A percentile compares a stretch with the other conserved stretches of the same genome.
These are phyloP conservation scores for Cataglyphis rosenhaueri DNA, from an alignment of 2,888 invertebrate species.

Conservation along the genomic window DNA sequence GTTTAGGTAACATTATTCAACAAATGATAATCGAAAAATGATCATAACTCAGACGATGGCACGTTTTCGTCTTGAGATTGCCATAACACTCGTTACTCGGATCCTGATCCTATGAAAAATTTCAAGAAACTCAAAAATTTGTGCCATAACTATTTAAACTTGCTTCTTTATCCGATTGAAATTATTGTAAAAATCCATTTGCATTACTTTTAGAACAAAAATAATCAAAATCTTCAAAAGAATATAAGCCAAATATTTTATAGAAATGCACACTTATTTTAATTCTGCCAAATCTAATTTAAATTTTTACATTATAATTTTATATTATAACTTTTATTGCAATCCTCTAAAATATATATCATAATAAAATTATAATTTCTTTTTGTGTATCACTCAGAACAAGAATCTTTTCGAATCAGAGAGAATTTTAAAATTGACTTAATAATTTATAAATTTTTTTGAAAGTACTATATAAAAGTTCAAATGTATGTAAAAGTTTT, in stretches of 20 bases:
- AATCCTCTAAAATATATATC: slow-evolving; percentile 5
- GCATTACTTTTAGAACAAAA: slow-evolving; percentile 61
- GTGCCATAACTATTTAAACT: slow-evolving; percentile 57
- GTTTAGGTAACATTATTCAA: slow-evolving; percentile 58
- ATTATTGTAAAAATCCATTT: slow-evolving; percentile 62
- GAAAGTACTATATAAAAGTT: background rate
- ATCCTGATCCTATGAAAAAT: slow-evolving; percentile 69
- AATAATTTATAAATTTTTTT: slow-evolving; percentile 1
- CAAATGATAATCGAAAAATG: slow-evolving; percentile 61
- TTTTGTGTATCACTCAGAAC: background rate
- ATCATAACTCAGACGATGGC: slow-evolving; percentile 70
- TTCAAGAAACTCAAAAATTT: slow-evolving; percentile 59
- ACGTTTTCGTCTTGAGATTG: slow-evolving; percentile 72
- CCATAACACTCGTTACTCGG: slow-evolving; percentile 67
- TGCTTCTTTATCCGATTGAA: slow-evolving; percentile 54
- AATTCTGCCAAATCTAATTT: slow-evolving; percentile 52
- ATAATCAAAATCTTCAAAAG: slow-evolving; percentile 63
- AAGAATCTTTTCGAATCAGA: background rate
- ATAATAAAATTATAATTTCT: slow-evolving; percentile 10
- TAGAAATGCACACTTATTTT: slow-evolving; percentile 63
- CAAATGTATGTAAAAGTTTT: slow-evolving; percentile 24
- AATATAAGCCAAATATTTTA: slow-evolving; percentile 63
- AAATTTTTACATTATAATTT: slow-evolving; percentile 45
- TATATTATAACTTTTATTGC: slow-evolving; percentile 17
- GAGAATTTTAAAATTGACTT: slow-evolving; percentile 27